phyloP scores from a whole-genome alignment of 2,113 vertebrate species.

The Chrysemys picta region DNA sequence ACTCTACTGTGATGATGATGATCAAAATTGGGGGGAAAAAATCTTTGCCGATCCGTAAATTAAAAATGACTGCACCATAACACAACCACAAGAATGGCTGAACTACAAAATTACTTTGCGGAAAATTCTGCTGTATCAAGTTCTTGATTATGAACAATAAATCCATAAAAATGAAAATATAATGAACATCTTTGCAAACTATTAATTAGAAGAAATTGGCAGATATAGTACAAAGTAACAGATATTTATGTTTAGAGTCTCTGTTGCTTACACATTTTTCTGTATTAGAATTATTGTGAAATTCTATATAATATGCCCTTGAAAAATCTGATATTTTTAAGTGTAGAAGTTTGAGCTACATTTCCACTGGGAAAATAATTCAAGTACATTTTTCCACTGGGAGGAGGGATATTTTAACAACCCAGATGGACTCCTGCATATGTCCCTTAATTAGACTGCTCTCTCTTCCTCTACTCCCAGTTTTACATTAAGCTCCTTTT shows the following conservation, averaged over 20 bases:
- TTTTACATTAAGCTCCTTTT: background rate
- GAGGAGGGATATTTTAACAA: background rate
- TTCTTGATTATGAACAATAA: background rate
- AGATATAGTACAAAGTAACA: background rate
- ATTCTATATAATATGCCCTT: rapidly evolving
- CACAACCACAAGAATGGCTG: background rate
- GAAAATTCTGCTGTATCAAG: background rate
- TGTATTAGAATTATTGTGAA: background rate
- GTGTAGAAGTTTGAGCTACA: background rate
- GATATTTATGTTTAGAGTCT: background rate
- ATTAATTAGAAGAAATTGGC: background rate
- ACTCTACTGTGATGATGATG: background rate
- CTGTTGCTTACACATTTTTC: background rate
- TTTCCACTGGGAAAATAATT: background rate
- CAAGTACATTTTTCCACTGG: background rate
- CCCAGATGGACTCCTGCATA: background rate
- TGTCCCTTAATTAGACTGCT: background rate
- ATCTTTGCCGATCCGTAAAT: background rate
- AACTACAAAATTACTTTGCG: background rate
- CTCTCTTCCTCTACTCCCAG: background rate
- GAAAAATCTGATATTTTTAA: background rate
- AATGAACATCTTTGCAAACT: background rate
- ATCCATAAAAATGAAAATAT: background rate
- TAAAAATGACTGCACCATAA: background rate
- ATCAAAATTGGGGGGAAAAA: background rate